Conservation (phyloP, 2,888 invertebrate genomes). For the Aspidiotus rigidus region DNA sequence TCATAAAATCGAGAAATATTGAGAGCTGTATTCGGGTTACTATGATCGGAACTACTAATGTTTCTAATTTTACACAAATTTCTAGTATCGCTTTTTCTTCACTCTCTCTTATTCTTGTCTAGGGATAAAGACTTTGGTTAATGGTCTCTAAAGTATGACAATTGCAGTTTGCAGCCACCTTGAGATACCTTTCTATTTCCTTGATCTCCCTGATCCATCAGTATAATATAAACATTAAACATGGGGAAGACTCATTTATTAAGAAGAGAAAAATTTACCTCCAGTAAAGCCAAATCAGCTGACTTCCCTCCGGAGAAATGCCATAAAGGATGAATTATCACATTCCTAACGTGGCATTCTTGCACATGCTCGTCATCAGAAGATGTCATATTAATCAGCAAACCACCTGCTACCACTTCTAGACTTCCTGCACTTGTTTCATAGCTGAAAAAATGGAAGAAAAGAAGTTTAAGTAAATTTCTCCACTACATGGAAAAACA, state of each 20-base stretch:
- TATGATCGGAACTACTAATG: no score
- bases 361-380: background rate
- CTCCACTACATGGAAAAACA: no score
- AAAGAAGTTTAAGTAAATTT: background rate
- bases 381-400: background rate
- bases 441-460: slow-evolving; percentile 4
- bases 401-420: background rate
- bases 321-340: background rate
- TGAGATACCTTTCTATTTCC: no score
- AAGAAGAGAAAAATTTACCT: background rate
- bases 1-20: no score
- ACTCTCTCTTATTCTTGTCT: no score
- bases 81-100: no score
- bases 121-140: no score
- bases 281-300: background rate
- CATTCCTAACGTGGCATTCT: background rate
- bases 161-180: no score
- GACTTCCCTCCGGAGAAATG: background rate
- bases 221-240: background rate
- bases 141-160: no score
- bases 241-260: background rate
- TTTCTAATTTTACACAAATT: no score
- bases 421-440: background rate
- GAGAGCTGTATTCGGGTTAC: no score
- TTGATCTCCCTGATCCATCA: no score